A percentile compares a stretch with the other conserved stretches of the same genome.
phyloP scores from a whole-genome alignment of 1,140 invertebrate genomes.

The Pseudomyrmex cubaensis region DNA sequence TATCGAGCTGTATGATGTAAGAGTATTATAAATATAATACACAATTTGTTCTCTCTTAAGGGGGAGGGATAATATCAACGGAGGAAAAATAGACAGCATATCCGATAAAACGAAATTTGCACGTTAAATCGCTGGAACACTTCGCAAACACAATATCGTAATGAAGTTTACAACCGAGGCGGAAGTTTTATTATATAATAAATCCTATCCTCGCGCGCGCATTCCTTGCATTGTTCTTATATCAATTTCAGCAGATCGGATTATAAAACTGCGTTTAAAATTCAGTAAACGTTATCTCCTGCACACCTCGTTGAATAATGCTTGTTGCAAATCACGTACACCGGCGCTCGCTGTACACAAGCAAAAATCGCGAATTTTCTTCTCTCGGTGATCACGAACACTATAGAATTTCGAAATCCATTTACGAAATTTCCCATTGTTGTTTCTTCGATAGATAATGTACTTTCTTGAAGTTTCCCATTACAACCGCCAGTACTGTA shows the following conservation, averaged over 20 bases:
- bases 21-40: background rate
- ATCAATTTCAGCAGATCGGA: background rate
- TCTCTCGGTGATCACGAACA: background rate
- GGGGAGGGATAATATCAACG: conserved; percentile 7
- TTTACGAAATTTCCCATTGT: conserved; percentile 1
- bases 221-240: background rate
- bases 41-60: conserved; percentile 23
- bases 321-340: background rate
- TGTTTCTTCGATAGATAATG: conserved; percentile 10
- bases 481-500: background rate
- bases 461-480: background rate
- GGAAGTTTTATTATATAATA: conserved; percentile 1
- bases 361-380: background rate
- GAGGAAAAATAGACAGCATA: background rate
- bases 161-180: conserved; percentile 4
- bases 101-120: conserved; percentile 1
- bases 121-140: conserved; percentile 2
- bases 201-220: too few species aligned
- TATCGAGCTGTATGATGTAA: background rate
- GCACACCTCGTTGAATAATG: background rate
- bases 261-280: conserved; percentile 25
- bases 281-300: background rate
- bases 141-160: background rate
- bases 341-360: background rate
- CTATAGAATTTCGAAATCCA: background rate